Conservation (phyloP, 2,113 vertebrate species). For the Tachuris rubrigastra region DNA sequence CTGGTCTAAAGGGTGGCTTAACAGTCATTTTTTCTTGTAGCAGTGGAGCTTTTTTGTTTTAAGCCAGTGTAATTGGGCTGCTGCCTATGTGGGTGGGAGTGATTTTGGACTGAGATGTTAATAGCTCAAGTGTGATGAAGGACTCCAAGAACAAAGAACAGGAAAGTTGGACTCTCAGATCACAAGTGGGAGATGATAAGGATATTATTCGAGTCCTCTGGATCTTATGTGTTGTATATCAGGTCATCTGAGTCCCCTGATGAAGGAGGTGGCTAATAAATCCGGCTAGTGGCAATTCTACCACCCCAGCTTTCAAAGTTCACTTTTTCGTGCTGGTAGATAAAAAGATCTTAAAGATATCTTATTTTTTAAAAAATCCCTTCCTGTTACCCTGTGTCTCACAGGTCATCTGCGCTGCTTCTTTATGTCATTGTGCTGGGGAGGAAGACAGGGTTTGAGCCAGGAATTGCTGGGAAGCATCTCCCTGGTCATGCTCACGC, state of each 20-base stretch:
- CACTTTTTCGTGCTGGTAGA: neutral
- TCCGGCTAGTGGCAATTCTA: neutral
- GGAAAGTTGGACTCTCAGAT: neutral
- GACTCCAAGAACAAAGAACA: neutral
- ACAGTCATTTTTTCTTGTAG: neutral
- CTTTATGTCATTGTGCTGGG: neutral
- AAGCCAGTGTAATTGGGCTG: neutral
- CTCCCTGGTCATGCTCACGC: fast-evolving
- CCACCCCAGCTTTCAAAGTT: neutral
- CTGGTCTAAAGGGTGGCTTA: neutral
- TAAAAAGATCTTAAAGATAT: neutral
- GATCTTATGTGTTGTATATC: neutral
- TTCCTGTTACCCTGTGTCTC: neutral
- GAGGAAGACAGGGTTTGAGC: neutral
- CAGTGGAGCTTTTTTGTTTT: neutral
- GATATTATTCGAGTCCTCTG: neutral
- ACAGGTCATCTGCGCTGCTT: neutral
- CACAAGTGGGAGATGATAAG: neutral
- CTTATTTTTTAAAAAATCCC: neutral
- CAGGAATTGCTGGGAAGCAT: neutral
- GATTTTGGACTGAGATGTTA: neutral
- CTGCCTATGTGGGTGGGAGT: neutral
- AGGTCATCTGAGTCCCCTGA: neutral
- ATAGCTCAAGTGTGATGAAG: fast-evolving
- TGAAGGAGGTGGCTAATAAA: neutral